A percentile compares a stretch with the other conserved stretches of the same genome.
Evolutionary conservation across 2,888 invertebrate genomes (phyloP).

Genomic region (Xylophagus ater): DNA sequence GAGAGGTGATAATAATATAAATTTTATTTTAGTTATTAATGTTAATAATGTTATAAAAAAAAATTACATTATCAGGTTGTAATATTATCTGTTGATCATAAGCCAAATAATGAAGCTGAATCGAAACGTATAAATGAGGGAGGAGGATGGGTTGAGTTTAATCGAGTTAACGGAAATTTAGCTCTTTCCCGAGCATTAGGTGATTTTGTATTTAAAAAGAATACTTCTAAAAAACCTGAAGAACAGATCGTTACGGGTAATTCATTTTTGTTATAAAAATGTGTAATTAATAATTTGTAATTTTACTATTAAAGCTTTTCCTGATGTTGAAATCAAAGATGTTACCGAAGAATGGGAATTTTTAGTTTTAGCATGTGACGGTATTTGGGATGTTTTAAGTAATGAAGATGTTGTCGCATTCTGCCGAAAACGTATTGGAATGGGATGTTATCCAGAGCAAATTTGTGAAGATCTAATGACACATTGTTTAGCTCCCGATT

Average conservation of each 20-base stretch:
- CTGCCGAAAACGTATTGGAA: slow-evolving; percentile 70
- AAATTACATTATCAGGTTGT: slow-evolving; percentile 40
- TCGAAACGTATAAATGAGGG: slow-evolving; percentile 81
- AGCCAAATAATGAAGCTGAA: slow-evolving; percentile 84
- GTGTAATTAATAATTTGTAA: slow-evolving; percentile 2
- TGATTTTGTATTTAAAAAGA: slow-evolving; percentile 93
- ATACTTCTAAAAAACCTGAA: slow-evolving; percentile 70
- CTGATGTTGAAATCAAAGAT: slow-evolving; percentile 75
- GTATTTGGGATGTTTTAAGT: slow-evolving; percentile 97
- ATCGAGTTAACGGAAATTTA: slow-evolving; percentile 95
- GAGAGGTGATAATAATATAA: slow-evolving; percentile 43
- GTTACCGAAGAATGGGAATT: slow-evolving; percentile 92
- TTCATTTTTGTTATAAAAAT: slow-evolving; percentile 13
- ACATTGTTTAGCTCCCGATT: slow-evolving; percentile 91
- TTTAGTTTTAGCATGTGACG: slow-evolving; percentile 92
- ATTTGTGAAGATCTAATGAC: slow-evolving; percentile 95
- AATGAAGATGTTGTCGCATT: slow-evolving; percentile 90
- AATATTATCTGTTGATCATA: slow-evolving; percentile 83
- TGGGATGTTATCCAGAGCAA: slow-evolving; percentile 78
- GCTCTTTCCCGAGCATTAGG: slow-evolving; percentile 93
- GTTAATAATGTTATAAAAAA: too few species aligned
- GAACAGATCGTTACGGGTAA: slow-evolving; percentile 96
- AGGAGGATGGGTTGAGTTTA: slow-evolving; percentile 95
- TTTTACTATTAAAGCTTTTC: slow-evolving; percentile 59
- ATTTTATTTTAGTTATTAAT: slow-evolving; percentile 2